phyloP scores from a whole-genome alignment of 2,797 vertebrate genomes.

The Neomorphus geoffroyi region DNA sequence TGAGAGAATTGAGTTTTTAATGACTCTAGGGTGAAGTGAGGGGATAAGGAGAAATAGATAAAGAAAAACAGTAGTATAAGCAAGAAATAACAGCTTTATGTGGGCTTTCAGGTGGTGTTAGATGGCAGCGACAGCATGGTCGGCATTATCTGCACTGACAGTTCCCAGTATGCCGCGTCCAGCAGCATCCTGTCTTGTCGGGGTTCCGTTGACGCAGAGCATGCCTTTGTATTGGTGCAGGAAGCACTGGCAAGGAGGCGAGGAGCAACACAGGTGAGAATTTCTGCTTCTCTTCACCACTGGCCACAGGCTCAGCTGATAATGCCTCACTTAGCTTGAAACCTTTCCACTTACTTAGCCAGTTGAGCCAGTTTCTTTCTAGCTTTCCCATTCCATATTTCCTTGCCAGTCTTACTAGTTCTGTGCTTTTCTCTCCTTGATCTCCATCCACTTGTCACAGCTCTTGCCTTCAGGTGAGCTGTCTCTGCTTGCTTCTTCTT shows the following conservation, averaged over 20 bases:
- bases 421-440: not conserved
- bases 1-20: not conserved
- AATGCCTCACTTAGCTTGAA: not conserved
- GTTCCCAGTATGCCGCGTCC: not conserved
- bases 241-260: conserved; percentile 65
- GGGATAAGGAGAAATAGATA: not conserved
- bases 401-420: not conserved
- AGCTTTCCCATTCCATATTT: not conserved
- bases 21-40: not conserved
- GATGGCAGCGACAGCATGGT: conserved; percentile 38
- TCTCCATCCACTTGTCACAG: not conserved
- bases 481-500: not conserved
- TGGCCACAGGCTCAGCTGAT: not conserved
- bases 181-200: conserved; percentile 2
- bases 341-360: not conserved
- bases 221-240: conserved; percentile 63
- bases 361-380: not conserved
- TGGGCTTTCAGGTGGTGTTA: conserved; percentile 73
- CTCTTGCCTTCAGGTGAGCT: not conserved
- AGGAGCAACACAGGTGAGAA: conserved; percentile 69
- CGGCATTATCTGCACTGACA: conserved; percentile 1
- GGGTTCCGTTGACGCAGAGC: conserved; percentile 23
- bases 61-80: not conserved
- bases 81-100: conserved; percentile 2
- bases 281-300: not conserved